Conservation (phyloP, 2,888 invertebrate species). For the Agrochola litura region DNA sequence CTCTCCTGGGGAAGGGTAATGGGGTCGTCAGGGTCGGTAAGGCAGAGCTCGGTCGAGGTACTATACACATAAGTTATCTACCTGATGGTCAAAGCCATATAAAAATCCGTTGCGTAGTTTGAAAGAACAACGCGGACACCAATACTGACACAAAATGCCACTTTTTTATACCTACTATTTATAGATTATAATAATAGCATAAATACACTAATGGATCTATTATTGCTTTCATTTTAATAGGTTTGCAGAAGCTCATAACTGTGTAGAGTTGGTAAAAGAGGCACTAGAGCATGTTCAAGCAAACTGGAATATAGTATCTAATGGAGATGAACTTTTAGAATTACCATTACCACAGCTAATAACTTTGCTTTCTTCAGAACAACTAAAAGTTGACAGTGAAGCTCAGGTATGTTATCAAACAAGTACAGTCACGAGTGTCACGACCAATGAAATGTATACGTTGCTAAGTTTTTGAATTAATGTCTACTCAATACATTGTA, state of each 20-base stretch:
- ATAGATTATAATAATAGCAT: not conserved
- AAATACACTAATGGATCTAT: slow-evolving; percentile 51
- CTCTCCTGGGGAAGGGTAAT: too few relatives aligned
- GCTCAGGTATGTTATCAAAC: slow-evolving; percentile 92
- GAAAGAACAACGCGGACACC: not conserved
- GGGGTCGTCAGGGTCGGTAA: too few relatives aligned
- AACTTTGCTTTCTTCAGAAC: slow-evolving; percentile 95
- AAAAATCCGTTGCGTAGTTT: not conserved
- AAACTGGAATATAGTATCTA: slow-evolving; percentile 94
- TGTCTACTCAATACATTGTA: not conserved
- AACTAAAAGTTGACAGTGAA: slow-evolving; percentile 96
- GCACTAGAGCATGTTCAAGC: slow-evolving; percentile 95
- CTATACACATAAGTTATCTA: not conserved
- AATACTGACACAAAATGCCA: not conserved
- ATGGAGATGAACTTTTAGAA: slow-evolving; percentile 96
- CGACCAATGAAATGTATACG: not conserved
- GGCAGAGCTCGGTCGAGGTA: too few relatives aligned
- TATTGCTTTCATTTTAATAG: slow-evolving; percentile 80
- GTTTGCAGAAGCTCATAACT: slow-evolving; percentile 97
- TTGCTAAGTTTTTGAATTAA: not conserved
- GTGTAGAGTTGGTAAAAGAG: slow-evolving; percentile 93
- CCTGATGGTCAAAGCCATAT: not conserved
- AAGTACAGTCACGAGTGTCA: not conserved
- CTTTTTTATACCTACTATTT: slow-evolving; percentile 1
- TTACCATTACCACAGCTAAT: slow-evolving; percentile 94